These are phyloP conservation scores for Pavo muticus DNA, from an alignment of 2,113 vertebrate genomes.

Conservation along the genomic window DNA sequence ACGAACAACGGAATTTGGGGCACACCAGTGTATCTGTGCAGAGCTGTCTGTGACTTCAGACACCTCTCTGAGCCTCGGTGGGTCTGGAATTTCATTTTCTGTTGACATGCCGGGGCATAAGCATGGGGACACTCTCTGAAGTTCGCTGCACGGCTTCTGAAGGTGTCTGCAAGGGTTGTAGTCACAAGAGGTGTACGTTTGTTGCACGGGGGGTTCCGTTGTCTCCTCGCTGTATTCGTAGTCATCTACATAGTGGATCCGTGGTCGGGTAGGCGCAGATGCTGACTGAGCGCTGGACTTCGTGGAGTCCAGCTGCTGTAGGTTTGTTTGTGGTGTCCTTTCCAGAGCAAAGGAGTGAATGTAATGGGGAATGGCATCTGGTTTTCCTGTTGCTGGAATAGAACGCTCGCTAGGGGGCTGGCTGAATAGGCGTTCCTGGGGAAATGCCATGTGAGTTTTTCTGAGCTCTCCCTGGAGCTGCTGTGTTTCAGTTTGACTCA, in stretches of 20 bases:
- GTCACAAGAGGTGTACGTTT: slow-evolving; percentile 43
- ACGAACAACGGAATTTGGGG: slow-evolving; percentile 80
- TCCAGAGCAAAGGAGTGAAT: not conserved
- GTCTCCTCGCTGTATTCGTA: slow-evolving; percentile 10
- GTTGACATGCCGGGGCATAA: slow-evolving; percentile 73
- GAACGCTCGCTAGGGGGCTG: not conserved
- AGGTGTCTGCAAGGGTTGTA: slow-evolving; percentile 83
- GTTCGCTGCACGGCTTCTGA: slow-evolving; percentile 78
- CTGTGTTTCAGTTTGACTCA: not conserved
- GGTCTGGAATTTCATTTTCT: slow-evolving; percentile 72
- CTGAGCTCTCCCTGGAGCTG: not conserved
- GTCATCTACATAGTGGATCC: slow-evolving; percentile 32
- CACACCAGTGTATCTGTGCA: slow-evolving; percentile 80
- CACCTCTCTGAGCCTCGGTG: slow-evolving; percentile 68
- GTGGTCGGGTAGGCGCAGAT: not conserved
- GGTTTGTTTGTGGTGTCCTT: not conserved
- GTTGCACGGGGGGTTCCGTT: not conserved
- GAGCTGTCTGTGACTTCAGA: slow-evolving; percentile 77
- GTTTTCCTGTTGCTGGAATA: not conserved
- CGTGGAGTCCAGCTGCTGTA: not conserved
- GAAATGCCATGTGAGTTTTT: rapidly evolving
- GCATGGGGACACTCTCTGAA: slow-evolving; percentile 70
- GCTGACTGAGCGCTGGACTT: not conserved
- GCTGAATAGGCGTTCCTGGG: not conserved
- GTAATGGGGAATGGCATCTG: not conserved